A percentile compares a stretch with the other conserved stretches of the same genome.
These are phyloP conservation scores for Chiloscyllium punctatum DNA, from an alignment of 2,797 vertebrate species.

Conservation along the genomic window DNA sequence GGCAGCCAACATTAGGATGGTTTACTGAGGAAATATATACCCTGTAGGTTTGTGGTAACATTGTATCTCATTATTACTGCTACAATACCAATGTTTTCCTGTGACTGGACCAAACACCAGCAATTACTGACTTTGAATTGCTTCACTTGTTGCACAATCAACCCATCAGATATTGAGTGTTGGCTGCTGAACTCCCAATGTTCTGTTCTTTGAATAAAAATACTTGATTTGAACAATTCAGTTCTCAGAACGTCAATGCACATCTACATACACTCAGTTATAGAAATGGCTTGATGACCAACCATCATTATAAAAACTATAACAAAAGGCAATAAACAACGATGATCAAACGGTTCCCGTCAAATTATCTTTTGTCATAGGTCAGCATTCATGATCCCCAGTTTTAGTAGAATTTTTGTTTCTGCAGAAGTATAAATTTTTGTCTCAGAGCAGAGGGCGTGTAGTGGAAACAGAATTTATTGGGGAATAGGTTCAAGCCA, in stretches of 20 bases:
- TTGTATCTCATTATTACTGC: background rate
- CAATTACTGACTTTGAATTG: background rate
- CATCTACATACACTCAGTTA: background rate
- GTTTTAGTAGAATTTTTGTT: background rate
- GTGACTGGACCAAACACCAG: conserved; percentile 4
- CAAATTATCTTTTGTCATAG: background rate
- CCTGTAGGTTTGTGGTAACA: background rate
- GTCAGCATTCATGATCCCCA: background rate
- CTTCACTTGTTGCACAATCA: background rate
- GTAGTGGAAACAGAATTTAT: background rate
- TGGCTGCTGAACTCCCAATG: background rate
- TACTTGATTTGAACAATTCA: background rate
- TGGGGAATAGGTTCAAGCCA: background rate
- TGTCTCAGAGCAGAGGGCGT: too few relatives aligned
- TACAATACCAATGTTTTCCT: background rate
- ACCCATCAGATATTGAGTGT: background rate
- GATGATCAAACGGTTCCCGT: background rate
- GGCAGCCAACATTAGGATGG: background rate
- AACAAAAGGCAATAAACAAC: background rate
- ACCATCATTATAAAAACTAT: background rate
- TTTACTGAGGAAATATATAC: background rate
- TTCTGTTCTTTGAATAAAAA: background rate
- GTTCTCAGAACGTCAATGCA: background rate
- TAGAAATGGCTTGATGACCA: background rate
- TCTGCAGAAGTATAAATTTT: background rate